Evolutionary conservation across 37 sponge, comb jelly and placozoan genomes (phyloP).

Genomic region (Oopsacas minuta): DNA sequence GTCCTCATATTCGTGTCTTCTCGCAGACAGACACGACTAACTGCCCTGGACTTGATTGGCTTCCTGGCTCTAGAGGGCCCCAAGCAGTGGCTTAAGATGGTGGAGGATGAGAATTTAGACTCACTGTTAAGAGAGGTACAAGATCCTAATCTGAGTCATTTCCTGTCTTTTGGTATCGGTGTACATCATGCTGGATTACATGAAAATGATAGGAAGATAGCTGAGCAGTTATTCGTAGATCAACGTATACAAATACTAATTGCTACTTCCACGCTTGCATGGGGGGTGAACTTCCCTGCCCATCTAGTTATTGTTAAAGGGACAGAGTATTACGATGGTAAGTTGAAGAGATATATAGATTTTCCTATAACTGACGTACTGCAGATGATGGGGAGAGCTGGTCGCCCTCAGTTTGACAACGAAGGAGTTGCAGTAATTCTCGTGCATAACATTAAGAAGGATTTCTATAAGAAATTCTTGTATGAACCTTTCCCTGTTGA

Average conservation of each 20-base stretch:
- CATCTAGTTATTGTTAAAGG: constrained; percentile 97
- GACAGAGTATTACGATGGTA: constrained; percentile 96
- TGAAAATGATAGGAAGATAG: constrained; percentile 73
- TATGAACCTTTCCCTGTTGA: constrained; percentile 99
- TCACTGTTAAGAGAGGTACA: constrained; percentile 28
- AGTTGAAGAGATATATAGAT: constrained; percentile 87
- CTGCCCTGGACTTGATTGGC: constrained; percentile 81
- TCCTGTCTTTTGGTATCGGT: constrained; percentile 86
- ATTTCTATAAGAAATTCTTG: constrained; percentile 95
- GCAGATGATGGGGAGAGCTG: constrained; percentile 99
- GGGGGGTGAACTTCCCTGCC: constrained; percentile 99
- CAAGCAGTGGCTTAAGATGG: constrained; percentile 92
- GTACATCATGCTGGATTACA: constrained; percentile 95
- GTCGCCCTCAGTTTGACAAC: constrained; percentile 94
- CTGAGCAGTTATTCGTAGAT: constrained; percentile 81
- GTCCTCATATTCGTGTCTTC: constrained; percentile 91
- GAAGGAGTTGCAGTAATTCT: constrained; percentile 82
- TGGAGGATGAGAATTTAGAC: constrained; percentile 66
- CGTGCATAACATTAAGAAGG: constrained; percentile 93
- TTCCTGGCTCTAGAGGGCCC: constrained; percentile 58
- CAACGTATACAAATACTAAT: constrained; percentile 88
- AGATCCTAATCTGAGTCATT: constrained; percentile 68
- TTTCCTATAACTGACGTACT: constrained; percentile 97
- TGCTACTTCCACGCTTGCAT: constrained; percentile 87
- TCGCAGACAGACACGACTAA: constrained; percentile 92